Conservation (phyloP, 2,113 vertebrate species). For the Oncorhynchus nerka region DNA sequence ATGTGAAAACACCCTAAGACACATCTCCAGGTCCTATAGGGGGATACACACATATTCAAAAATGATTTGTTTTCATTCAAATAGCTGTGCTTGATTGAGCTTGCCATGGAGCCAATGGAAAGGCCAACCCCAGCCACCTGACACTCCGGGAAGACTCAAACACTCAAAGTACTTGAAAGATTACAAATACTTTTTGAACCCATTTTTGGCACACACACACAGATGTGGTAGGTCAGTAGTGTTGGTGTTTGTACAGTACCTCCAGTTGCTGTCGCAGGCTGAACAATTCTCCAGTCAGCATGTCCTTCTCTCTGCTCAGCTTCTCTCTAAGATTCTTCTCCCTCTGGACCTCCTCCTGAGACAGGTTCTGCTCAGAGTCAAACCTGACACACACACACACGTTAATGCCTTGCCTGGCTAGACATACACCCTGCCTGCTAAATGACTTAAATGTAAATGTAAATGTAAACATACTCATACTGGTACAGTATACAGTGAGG, state of each 20-base stretch:
- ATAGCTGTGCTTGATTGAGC: no score
- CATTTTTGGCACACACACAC: background rate
- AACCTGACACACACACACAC: constrained; percentile 75
- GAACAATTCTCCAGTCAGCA: constrained; percentile 85
- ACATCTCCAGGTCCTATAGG: no score
- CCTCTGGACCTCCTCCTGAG: constrained; percentile 86
- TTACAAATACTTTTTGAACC: no score
- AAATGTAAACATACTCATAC: background rate
- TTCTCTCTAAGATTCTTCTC: constrained; percentile 89
- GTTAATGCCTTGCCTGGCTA: background rate
- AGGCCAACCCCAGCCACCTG: no score
- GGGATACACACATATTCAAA: no score
- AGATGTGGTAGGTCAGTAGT: background rate
- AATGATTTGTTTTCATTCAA: no score
- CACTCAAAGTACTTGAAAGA: background rate
- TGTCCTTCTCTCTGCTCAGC: constrained; percentile 87
- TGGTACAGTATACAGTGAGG: background rate
- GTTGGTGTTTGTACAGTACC: constrained; percentile 58
- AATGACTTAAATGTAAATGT: no score
- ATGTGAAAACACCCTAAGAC: background rate
- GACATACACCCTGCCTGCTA: no score
- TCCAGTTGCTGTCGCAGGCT: constrained; percentile 90
- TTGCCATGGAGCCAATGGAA: no score
- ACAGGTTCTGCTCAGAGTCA: constrained; percentile 85
- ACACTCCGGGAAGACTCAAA: background rate